Conservation (phyloP, 2,797 vertebrate genomes). For the Eutrigla gurnardus region DNA sequence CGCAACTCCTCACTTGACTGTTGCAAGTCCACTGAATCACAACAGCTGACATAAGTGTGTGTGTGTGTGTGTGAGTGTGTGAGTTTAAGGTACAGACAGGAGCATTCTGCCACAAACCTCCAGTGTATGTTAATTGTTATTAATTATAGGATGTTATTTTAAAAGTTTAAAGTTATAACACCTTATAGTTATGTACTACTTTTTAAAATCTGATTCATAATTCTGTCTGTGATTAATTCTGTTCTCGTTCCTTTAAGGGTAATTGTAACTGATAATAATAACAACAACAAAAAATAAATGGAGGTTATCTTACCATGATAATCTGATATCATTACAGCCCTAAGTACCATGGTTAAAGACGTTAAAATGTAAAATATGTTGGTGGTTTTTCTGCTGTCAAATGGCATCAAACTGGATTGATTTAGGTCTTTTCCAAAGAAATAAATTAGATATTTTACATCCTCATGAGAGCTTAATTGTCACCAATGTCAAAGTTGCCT, state of each 20-base stretch:
- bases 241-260: background rate
- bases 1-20: background rate
- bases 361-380: too few relatives aligned
- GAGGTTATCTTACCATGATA: too few relatives aligned
- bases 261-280: background rate
- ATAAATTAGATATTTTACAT: too few relatives aligned
- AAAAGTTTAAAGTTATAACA: conserved; percentile 2
- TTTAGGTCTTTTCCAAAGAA: too few relatives aligned
- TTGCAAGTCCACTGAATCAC: too few relatives aligned
- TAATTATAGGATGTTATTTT: background rate
- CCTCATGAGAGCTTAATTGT: too few relatives aligned
- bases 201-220: background rate
- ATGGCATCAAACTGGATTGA: too few relatives aligned
- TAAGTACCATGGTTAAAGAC: too few relatives aligned
- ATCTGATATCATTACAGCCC: too few relatives aligned
- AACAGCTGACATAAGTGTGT: background rate
- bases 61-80: background rate
- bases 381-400: too few relatives aligned
- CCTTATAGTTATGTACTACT: background rate
- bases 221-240: background rate
- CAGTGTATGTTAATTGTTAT: background rate
- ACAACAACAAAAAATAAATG: too few relatives aligned
- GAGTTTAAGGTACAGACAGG: background rate
- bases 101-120: background rate
- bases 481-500: too few relatives aligned